Evolutionary conservation across 2,797 vertebrate species (phyloP).

Genomic region (Mastacembelus armatus): DNA sequence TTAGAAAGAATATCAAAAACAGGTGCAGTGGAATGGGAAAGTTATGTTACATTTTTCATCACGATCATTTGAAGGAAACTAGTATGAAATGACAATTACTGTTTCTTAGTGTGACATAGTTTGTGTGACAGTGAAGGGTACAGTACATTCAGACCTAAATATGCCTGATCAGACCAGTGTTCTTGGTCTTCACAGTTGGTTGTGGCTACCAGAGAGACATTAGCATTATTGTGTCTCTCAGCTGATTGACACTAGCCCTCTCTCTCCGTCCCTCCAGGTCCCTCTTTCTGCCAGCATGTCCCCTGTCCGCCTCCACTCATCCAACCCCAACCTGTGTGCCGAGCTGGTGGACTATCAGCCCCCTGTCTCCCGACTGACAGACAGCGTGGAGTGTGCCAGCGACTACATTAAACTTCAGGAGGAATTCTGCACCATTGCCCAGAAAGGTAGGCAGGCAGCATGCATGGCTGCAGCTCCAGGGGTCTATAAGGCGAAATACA

Average conservation of each 20-base stretch:
- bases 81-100: not conserved
- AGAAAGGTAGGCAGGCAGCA: constrained; percentile 89
- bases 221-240: not conserved
- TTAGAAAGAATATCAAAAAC: no score
- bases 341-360: constrained; percentile 93
- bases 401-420: constrained; percentile 99
- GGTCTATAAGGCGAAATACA: not conserved
- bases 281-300: constrained; percentile 95
- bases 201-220: not conserved
- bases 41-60: not conserved
- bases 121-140: no score
- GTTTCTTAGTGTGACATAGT: not conserved
- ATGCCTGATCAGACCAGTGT: no score
- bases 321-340: constrained; percentile 97
- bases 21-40: not conserved
- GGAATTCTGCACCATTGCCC: constrained; percentile 96
- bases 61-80: not conserved
- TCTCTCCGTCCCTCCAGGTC: constrained; percentile 81
- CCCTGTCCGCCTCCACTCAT: constrained; percentile 93
- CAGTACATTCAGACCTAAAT: no score
- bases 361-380: constrained; percentile 87
- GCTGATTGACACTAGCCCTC: constrained; percentile 33
- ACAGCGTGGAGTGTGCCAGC: constrained; percentile 88
- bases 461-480: not conserved
- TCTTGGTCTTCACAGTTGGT: not conserved